Percentiles rank a stretch among this genome's conserved stretches.
Conservation (phyloP, 2,113 vertebrate species). For the Morone saxatilis region DNA sequence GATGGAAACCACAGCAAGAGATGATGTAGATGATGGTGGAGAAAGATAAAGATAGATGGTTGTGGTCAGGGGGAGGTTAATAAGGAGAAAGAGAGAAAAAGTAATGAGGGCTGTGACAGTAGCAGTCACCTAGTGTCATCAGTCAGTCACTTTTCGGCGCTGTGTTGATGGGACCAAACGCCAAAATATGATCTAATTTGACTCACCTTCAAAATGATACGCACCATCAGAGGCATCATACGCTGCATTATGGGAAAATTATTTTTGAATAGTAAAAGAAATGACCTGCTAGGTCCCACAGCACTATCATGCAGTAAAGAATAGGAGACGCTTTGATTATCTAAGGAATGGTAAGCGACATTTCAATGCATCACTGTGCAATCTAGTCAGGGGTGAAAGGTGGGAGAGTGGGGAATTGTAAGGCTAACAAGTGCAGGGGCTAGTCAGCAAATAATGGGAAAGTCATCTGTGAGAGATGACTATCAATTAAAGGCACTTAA, state of each 20-base stretch:
- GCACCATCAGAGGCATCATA: slow-evolving; percentile 26
- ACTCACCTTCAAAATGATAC: slow-evolving; percentile 61
- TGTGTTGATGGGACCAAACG: slow-evolving; percentile 21
- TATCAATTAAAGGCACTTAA: slow-evolving; percentile 86
- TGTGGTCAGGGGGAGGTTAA: slow-evolving; percentile 57
- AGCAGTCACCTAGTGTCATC: slow-evolving; percentile 39
- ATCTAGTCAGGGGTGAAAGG: slow-evolving; percentile 57
- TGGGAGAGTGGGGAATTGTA: slow-evolving; percentile 48
- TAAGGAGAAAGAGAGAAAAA: slow-evolving; percentile 30
- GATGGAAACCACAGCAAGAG: slow-evolving; percentile 45
- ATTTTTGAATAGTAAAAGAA: slow-evolving; percentile 50
- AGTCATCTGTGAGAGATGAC: slow-evolving; percentile 83
- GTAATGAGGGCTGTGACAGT: slow-evolving; percentile 34
- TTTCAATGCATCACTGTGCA: slow-evolving; percentile 46
- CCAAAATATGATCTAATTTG: slow-evolving; percentile 54
- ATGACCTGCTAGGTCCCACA: slow-evolving; percentile 32
- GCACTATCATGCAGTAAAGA: background rate
- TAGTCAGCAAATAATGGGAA: slow-evolving; percentile 79
- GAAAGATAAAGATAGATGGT: slow-evolving; percentile 54
- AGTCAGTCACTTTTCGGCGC: slow-evolving; percentile 40
- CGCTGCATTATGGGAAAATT: slow-evolving; percentile 39
- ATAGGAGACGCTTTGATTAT: slow-evolving; percentile 33
- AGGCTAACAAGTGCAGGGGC: slow-evolving; percentile 66
- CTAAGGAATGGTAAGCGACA: slow-evolving; percentile 43
- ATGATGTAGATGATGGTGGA: slow-evolving; percentile 37